Evolutionary conservation across 2,797 vertebrate species (phyloP).

Genomic region (Phataginus tetradactyla): DNA sequence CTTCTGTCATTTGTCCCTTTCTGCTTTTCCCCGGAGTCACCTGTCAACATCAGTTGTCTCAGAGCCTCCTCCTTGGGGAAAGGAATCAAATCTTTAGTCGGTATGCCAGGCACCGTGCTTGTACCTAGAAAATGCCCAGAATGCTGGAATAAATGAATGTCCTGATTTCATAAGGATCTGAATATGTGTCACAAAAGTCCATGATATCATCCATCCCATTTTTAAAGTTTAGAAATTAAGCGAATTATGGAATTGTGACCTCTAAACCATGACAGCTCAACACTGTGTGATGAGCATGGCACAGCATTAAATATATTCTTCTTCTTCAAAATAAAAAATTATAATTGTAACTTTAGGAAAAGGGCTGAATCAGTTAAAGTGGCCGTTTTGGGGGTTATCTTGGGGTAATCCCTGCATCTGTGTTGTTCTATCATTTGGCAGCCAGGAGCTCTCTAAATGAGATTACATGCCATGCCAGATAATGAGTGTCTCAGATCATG

Average conservation of each 20-base stretch:
- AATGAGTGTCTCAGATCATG: background rate
- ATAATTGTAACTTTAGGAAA: background rate
- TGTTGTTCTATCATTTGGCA: background rate
- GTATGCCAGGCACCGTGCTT: background rate
- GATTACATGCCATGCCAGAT: fast-evolving
- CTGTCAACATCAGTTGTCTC: background rate
- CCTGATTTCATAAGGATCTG: background rate
- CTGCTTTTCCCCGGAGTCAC: background rate
- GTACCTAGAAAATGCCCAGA: background rate
- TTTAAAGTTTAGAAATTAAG: background rate
- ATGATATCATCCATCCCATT: background rate
- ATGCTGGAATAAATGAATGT: background rate
- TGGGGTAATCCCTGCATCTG: background rate
- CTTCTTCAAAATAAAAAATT: background rate
- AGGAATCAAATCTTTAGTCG: background rate
- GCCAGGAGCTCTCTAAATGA: background rate
- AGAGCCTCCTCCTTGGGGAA: background rate
- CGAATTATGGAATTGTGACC: background rate
- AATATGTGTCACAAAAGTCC: background rate
- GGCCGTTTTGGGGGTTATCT: background rate
- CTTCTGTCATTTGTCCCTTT: background rate
- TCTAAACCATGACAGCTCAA: background rate
- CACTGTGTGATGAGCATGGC: background rate
- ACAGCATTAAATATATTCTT: background rate
- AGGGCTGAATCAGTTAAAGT: background rate